Base-by-base conservation (phyloP, 1,140 invertebrate species). In the Venturia canescens region DNA sequence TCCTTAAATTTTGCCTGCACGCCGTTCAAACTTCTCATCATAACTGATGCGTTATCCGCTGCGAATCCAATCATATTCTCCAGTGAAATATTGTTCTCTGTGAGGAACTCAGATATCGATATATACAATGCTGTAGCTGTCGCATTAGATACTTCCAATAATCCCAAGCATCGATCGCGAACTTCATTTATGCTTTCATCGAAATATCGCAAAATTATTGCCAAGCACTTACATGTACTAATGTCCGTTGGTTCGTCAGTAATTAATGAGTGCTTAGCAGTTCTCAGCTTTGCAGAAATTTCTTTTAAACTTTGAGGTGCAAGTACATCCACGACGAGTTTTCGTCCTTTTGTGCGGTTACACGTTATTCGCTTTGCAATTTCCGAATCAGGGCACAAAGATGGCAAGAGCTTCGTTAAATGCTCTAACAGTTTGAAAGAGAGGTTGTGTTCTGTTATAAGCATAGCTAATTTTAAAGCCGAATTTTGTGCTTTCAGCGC, bases 61-160 rank as follows among this genome's bases (percentile, higher is more conserved):
- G 85, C 90, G 86, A 90, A 91, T 7, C 89, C 87, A 50, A 90
- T 81, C 78, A 90, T 81, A 80, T 90, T 88, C 79, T 83, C 21
- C 21, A 78, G 88, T 6, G 87, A 87, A 88, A 90, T 89, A 81
- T 88, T 81, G 50, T 88, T 71, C 57, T 86, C 57, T 38, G 81
- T 66, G 83, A 91, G 88, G 84, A 84, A 87, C 80, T 79, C 81
- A 48, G 75, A 38, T 21, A 85, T 82, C 16, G 26, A 31, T 9
- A 81, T 71, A 82, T 86, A 82, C 66, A 90, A 86, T 2, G 75
- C 80, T 83, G 70, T 71, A 23, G 87, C 87, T 16, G 84, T 88
- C 79, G 80, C 84, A 50, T 85, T 85, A 76, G 80, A 70, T 63
- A 88, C 44, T 69, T 81, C 66, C 26, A 81, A 23, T 3, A 81